Evolutionary conservation across 2,113 vertebrate species (phyloP), one percentile per base, ranked within the genome.

Genomic region (Bos indicus): DNA sequence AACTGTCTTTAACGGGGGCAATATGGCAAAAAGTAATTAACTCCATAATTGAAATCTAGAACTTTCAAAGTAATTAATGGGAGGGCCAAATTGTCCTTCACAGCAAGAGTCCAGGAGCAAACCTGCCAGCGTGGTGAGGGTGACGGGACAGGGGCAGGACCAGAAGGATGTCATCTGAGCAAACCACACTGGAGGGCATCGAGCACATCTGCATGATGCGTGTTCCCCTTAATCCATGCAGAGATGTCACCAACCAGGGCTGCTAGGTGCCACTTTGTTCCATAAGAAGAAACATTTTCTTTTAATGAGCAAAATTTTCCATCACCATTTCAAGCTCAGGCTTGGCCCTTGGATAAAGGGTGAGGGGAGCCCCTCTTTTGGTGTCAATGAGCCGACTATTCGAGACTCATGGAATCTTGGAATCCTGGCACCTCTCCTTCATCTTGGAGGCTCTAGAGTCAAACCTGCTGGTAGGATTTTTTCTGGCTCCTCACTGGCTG

Each of bases 1-100:
- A 98, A 98, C 98, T 98, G 98, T 94, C 97, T 98, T 98, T 97
- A 98, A 96, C 93, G 97, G 98, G 89, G 95, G 98, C 98, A 98
- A 98, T 97, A 96, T 97, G 95, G 97, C 98, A 97, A 98, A 97
- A 98, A 98, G 98, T 98, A 98, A 99, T 99, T 98, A 99, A 98
- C 97, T 98, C 97, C 90, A 91, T 98, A 98, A 99, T 98, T 99
- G 98, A 99, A 98, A 98, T 96, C 95, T 94, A 98, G 94, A 98
- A 99, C 97, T 98, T 98, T 97, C 97, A 97, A 98, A 97, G 95
- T 98, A 98, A 98, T 98, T 99, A 93, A 98, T 80, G 54, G 92
- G 96, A 97, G 97, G 90, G 94, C 93, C 91, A 98, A 97, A 98
- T 80, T 98, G 98, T 98, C 98, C 98, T 99, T 99, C 98, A 98